A percentile compares a stretch with the other conserved stretches of the same genome.
Conservation (phyloP, 2,113 vertebrate species). For the Plestiodon gilberti region DNA sequence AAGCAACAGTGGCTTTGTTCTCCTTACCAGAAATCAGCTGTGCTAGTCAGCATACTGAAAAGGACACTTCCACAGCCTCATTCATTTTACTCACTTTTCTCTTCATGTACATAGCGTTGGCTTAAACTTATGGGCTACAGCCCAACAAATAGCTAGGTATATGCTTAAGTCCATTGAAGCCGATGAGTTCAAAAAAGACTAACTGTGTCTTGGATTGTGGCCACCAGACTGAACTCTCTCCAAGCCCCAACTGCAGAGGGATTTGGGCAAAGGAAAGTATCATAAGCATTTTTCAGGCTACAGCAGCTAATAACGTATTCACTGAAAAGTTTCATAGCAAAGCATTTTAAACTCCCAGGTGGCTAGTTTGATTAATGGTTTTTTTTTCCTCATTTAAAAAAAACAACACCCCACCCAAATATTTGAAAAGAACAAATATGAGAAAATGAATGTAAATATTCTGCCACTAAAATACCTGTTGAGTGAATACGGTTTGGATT, state of each 20-base stretch:
- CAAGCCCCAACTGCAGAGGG: background rate
- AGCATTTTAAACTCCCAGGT: background rate
- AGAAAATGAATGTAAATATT: slow-evolving; percentile 1
- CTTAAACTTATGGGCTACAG: background rate
- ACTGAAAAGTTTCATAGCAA: background rate
- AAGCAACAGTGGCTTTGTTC: background rate
- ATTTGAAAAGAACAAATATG: background rate
- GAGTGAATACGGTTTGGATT: background rate
- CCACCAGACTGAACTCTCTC: background rate
- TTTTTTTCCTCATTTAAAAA: background rate
- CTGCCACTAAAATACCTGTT: background rate
- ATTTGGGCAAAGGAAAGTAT: background rate
- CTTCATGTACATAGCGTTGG: slow-evolving; percentile 39
- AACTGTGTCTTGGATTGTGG: background rate
- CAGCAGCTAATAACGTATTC: background rate
- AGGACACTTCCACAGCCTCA: slow-evolving; percentile 10
- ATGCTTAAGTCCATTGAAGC: background rate
- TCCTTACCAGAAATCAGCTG: slow-evolving; percentile 19
- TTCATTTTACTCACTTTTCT: background rate
- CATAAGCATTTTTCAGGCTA: background rate
- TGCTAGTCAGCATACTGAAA: slow-evolving; percentile 25
- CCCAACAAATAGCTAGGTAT: no score
- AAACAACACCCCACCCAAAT: background rate
- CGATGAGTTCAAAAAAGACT: background rate
- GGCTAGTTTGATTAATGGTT: background rate